Conservation (phyloP, 2,888 invertebrate genomes). For the Drosophila yooni region DNA sequence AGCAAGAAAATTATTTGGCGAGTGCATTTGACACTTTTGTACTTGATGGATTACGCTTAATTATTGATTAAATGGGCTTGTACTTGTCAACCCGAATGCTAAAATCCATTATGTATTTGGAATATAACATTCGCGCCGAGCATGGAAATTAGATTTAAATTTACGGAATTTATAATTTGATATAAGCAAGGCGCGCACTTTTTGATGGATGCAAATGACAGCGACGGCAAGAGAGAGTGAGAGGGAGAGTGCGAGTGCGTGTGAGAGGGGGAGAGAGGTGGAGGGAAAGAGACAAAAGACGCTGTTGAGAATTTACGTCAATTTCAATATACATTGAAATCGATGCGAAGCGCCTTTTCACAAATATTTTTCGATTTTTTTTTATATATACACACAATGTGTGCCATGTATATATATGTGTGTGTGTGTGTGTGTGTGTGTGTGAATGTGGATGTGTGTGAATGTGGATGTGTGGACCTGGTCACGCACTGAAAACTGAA, state of each 20-base stretch:
- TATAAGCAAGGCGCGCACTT: conserved; percentile 57
- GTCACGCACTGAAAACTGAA: conserved; percentile 61
- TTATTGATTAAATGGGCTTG: conserved; percentile 83
- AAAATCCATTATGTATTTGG: conserved; percentile 73
- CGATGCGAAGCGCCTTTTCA: conserved; percentile 65
- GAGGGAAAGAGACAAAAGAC: conserved; percentile 3
- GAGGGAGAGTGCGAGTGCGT: neutral
- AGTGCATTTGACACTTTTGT: conserved; percentile 85
- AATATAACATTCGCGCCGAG: conserved; percentile 46
- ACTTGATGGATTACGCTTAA: conserved; percentile 85
- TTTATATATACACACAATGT: neutral
- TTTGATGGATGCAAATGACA: conserved; percentile 63
- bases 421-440: conserved; percentile 15
- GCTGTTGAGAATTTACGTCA: conserved; percentile 47
- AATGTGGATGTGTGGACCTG: conserved; percentile 26
- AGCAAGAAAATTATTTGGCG: conserved; percentile 61
- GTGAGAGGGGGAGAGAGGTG: neutral
- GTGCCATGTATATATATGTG: conserved; percentile 4
- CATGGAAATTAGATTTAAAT: conserved; percentile 71
- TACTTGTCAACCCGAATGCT: conserved; percentile 68
- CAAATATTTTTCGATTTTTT: conserved; percentile 18
- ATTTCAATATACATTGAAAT: conserved; percentile 62
- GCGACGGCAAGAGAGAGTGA: conserved; percentile 1
- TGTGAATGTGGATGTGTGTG: conserved; percentile 5
- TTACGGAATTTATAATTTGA: conserved; percentile 73